Base-by-base conservation (phyloP, 2,888 invertebrate species). In the Brenthis hecate region DNA sequence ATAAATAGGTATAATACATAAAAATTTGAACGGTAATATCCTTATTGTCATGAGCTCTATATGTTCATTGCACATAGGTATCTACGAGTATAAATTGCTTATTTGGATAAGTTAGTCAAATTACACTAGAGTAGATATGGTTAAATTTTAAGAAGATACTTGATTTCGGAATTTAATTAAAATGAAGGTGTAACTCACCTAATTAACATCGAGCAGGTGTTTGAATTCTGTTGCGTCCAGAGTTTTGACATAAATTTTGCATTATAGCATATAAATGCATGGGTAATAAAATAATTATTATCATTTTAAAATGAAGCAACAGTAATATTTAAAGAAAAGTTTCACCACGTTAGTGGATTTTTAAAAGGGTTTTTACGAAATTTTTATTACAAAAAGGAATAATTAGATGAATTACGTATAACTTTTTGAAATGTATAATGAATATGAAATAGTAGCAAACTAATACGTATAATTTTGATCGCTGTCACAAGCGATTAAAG, bases 401-500 rank as follows among this genome's bases (percentile, higher is more conserved):
- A 56, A 55, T 55, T 23, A 55, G 23, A n/a, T 36, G 16, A 19
- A 57, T 47, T 47, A 53, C 16, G 51, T 16, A 53, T 16, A 1
- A 6, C n/a, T 48, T 50, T 48, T 58, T 23, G 2, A 28, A 50
- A 60, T 13, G 28, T 32, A 16, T 1, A 50, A 50, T 13, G 14
- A 13, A 19, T 53, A 23, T 13, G 55, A 63, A 63, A 66, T 58
- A 66, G 63, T 63, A 66, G 63, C 66, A 58, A 70, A 62, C 54
- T 57, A 57, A 66, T 55, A 70, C 58, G 50, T 66, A 58, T 66
- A 70, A 70, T 70, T 70, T 70, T 66, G 66, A 70, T 66, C 63
- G 69, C 69, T 70, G 69, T 70, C 69, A 70, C 66, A 66, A 71
- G 48, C 65, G 65, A 68, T 71, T 71, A 71, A 71, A 66, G 69